phyloP scores from a whole-genome alignment of 2,888 invertebrate species.

The Thera obeliscata region DNA sequence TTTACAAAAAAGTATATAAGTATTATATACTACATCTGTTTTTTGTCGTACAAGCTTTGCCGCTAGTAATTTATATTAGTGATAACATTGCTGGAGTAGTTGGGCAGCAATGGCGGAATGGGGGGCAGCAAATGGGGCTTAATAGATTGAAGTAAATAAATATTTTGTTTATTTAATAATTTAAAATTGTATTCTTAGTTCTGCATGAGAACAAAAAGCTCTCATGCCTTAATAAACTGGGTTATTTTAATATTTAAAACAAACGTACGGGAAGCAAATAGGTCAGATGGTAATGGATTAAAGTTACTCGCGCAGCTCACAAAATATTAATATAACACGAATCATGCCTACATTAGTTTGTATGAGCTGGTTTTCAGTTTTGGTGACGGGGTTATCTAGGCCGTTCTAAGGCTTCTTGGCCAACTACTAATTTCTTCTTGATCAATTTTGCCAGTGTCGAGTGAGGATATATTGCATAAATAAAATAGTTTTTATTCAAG shows the following conservation, averaged over 20 bases:
- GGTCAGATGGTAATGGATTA: slow-evolving; percentile 28
- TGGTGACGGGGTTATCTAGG: background rate
- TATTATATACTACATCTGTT: no score
- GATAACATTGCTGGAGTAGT: no score
- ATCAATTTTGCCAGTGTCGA: no score
- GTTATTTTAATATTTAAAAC: slow-evolving; percentile 17
- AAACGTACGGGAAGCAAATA: slow-evolving; percentile 13
- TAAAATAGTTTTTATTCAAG: no score
- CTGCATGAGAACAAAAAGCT: background rate
- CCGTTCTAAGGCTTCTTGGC: background rate
- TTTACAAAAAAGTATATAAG: no score
- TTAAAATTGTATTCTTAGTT: background rate
- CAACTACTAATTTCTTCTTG: no score
- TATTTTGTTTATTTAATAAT: background rate
- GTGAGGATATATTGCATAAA: no score
- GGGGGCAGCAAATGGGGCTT: no score
- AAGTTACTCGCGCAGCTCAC: slow-evolving; percentile 7
- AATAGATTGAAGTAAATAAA: no score
- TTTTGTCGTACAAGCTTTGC: no score
- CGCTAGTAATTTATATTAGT: no score
- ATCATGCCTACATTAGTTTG: background rate
- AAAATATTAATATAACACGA: slow-evolving; percentile 7
- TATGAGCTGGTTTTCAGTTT: background rate
- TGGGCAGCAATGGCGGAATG: no score
- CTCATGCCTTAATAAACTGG: slow-evolving; percentile 10